Evolutionary conservation across 92 coral and sea anemone species (phyloP).

Genomic region (Meandrina meandrites): DNA sequence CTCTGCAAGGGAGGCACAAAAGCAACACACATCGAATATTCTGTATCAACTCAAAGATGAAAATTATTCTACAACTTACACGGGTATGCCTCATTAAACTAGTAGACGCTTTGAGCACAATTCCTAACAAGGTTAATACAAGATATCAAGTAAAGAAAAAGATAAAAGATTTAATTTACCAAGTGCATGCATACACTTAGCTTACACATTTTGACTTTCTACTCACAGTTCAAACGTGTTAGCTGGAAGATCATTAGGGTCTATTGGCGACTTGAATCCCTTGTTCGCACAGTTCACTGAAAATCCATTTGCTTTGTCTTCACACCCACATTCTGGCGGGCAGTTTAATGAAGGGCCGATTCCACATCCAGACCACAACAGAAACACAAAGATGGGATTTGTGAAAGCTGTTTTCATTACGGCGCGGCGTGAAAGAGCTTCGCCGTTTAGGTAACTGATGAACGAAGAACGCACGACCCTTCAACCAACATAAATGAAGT

Average conservation of each 20-base stretch:
- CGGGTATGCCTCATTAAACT: no score
- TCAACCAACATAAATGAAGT: constrained; percentile 1
- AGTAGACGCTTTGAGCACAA: neutral
- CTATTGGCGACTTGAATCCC: constrained; percentile 19
- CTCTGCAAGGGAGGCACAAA: constrained; percentile 52
- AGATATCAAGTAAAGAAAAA: neutral
- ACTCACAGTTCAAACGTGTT: constrained; percentile 33
- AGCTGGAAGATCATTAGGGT: constrained; percentile 24
- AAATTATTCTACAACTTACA: neutral
- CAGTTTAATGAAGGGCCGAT: constrained; percentile 12
- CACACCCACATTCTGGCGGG: constrained; percentile 27
- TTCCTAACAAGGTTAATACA: neutral
- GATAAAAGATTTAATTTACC: neutral
- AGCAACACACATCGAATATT: constrained; percentile 5
- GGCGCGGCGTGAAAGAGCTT: constrained; percentile 14
- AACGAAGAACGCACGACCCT: neutral
- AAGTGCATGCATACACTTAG: neutral
- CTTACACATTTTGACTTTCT: neutral
- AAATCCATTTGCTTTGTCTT: neutral
- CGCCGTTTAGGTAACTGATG: constrained; percentile 4
- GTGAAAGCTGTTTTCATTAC: constrained; percentile 24
- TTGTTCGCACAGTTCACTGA: constrained; percentile 9
- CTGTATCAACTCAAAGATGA: no score
- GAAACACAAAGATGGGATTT: constrained; percentile 32
- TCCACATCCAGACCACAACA: constrained; percentile 28